Evolutionary conservation across 2,113 vertebrate genomes (phyloP).

Genomic region (Ardeotis arabs): DNA sequence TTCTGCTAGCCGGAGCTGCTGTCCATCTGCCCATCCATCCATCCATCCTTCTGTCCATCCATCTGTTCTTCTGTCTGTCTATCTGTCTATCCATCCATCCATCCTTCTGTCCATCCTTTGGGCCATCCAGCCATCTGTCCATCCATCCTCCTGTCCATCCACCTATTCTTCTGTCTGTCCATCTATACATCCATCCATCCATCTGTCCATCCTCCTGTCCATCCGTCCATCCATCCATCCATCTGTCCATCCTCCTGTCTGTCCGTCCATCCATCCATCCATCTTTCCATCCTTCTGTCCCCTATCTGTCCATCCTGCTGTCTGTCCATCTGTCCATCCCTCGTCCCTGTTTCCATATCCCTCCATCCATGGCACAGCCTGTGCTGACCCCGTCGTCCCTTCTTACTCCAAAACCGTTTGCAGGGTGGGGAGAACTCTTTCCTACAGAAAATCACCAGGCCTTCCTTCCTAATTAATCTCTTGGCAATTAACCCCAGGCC

Average conservation of each 20-base stretch:
- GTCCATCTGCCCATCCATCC: background rate
- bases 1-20: background rate
- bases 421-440: too few relatives aligned
- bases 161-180: background rate
- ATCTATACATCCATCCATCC: background rate
- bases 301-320: too few relatives aligned
- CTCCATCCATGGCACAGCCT: background rate
- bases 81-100: background rate
- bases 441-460: background rate
- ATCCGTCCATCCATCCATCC: background rate
- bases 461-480: background rate
- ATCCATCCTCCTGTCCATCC: accelerated
- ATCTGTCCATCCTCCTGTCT: background rate
- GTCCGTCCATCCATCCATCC: too few relatives aligned
- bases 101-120: accelerated
- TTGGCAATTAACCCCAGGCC: background rate
- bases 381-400: accelerated
- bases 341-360: too few relatives aligned
- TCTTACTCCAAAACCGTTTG: accelerated
- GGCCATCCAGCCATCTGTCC: background rate
- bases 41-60: background rate
- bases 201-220: too few relatives aligned
- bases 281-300: too few relatives aligned
- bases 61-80: background rate
- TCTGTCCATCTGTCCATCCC: too few relatives aligned